Conservation (phyloP, 2,113 vertebrate species). For the Halcyon malimbica region DNA sequence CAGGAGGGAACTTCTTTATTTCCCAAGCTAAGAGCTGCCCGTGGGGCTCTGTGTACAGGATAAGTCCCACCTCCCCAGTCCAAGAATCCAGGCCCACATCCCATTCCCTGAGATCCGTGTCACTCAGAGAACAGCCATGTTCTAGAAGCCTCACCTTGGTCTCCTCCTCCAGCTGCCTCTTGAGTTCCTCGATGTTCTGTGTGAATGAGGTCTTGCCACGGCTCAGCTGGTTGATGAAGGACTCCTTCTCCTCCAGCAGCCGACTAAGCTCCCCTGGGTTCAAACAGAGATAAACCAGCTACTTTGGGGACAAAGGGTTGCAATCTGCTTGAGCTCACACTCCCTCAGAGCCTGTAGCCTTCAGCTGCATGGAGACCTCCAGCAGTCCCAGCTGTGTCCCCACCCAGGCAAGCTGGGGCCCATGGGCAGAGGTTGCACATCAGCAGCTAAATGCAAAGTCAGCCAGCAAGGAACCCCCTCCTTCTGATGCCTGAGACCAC, state of each 20-base stretch:
- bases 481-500: too few species aligned
- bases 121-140: neutral
- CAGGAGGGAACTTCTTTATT: neutral
- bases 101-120: neutral
- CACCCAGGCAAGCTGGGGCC: neutral
- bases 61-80: neutral
- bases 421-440: neutral
- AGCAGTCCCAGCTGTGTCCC: neutral
- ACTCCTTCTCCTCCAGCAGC: slow-evolving; percentile 89
- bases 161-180: slow-evolving; percentile 93
- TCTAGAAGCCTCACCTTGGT: slow-evolving; percentile 79
- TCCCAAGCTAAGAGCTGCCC: neutral
- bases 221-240: slow-evolving; percentile 88
- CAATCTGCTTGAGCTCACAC: neutral
- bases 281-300: neutral
- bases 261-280: slow-evolving; percentile 85
- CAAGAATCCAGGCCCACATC: neutral
- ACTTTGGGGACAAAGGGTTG: neutral
- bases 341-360: neutral
- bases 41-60: neutral
- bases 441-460: neutral
- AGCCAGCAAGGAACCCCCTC: neutral
- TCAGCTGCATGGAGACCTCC: neutral
- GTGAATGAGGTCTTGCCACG: slow-evolving; percentile 85
- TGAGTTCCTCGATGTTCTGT: slow-evolving; percentile 88